Percentiles rank a stretch among this genome's conserved stretches.
Conservation (phyloP, 2,113 vertebrate genomes). For the Bambusicola thoracicus region DNA sequence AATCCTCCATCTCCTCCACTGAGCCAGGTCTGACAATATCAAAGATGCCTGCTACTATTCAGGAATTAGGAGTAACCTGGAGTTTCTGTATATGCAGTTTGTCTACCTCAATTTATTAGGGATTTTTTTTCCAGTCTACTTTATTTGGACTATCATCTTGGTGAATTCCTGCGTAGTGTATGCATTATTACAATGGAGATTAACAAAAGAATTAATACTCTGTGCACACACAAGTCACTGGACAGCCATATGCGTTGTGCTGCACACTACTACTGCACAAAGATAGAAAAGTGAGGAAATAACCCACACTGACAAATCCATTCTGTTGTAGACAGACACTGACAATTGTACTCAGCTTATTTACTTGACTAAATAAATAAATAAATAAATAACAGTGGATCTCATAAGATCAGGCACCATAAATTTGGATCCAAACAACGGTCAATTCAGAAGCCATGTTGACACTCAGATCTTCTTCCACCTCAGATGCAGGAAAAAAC, state of each 20-base stretch:
- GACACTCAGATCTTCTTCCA: background rate
- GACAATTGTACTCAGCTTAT: background rate
- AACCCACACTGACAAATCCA: background rate
- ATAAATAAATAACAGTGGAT: background rate
- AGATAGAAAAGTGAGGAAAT: background rate
- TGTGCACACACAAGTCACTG: background rate
- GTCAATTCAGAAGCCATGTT: background rate
- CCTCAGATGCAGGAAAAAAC: background rate
- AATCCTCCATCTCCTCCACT: rapidly evolving
- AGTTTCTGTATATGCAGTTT: background rate
- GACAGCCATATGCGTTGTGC: rapidly evolving
- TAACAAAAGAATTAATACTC: background rate
- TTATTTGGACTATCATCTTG: background rate
- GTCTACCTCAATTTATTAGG: background rate
- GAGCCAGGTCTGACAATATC: background rate
- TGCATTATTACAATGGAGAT: background rate
- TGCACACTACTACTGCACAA: background rate
- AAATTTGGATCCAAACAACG: background rate
- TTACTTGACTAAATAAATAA: background rate
- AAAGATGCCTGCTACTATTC: background rate
- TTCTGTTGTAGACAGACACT: background rate
- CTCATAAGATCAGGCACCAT: background rate
- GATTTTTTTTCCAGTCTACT: background rate
- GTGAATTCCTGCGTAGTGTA: background rate
- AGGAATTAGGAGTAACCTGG: background rate